Conservation (phyloP, 2,113 vertebrate genomes). For the Oreocharis arfaki region DNA sequence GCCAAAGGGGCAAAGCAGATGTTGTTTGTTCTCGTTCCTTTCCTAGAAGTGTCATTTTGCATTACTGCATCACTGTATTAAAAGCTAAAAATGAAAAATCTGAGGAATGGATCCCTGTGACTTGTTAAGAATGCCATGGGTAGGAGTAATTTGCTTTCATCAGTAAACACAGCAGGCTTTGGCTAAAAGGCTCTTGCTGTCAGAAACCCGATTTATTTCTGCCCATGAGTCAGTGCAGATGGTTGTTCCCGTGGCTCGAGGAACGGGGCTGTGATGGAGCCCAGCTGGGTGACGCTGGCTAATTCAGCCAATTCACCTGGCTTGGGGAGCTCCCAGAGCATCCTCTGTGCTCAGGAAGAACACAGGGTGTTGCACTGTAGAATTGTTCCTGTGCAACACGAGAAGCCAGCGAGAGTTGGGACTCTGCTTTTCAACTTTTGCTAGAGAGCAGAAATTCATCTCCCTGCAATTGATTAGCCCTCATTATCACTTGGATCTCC, state of each 20-base stretch:
- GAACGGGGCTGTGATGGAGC: background rate
- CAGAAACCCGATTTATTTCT: background rate
- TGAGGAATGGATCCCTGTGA: background rate
- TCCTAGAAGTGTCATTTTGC: background rate
- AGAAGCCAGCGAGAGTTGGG: background rate
- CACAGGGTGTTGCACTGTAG: background rate
- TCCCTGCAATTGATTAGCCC: background rate
- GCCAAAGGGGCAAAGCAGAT: background rate
- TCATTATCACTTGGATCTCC: background rate
- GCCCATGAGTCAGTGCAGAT: constrained; percentile 5
- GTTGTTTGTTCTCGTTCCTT: background rate
- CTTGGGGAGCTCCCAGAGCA: accelerated
- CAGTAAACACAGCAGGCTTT: background rate
- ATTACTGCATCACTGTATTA: background rate
- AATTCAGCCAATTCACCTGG: background rate
- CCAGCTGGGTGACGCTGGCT: background rate
- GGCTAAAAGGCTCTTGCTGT: background rate
- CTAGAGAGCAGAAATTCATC: background rate
- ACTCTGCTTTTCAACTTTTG: background rate
- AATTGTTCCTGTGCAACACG: accelerated
- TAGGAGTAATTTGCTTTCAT: background rate
- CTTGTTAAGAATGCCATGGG: background rate
- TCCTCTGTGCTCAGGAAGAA: background rate
- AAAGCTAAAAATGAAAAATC: background rate
- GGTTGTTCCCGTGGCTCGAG: background rate